A percentile compares a stretch with the other conserved stretches of the same genome.
Evolutionary conservation across 2,888 invertebrate species (phyloP).

Genomic region (Epinotia bilunana): DNA sequence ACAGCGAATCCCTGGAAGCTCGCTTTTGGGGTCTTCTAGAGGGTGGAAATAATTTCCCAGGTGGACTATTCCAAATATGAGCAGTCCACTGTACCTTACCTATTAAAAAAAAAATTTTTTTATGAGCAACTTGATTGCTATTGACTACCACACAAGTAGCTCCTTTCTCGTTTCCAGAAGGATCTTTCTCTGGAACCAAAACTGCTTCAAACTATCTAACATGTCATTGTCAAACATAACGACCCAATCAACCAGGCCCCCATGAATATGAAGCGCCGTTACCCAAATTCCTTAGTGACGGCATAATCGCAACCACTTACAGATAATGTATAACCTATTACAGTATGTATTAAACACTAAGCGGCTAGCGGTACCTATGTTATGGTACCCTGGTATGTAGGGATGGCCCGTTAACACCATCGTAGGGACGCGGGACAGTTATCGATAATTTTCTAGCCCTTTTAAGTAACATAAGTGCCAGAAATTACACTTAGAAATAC

Average conservation of each 20-base stretch:
- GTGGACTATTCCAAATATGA: too few relatives aligned
- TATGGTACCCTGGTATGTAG: constrained; percentile 69
- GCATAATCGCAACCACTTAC: constrained; percentile 66
- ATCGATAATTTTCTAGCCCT: constrained; percentile 46
- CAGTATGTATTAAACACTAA: constrained; percentile 63
- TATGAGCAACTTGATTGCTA: too few relatives aligned
- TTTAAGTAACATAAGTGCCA: not conserved
- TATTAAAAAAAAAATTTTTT: too few relatives aligned
- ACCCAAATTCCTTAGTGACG: constrained; percentile 64
- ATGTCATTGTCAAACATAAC: constrained; percentile 30
- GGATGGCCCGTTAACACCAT: constrained; percentile 72
- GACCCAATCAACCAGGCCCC: constrained; percentile 30
- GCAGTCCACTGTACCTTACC: too few relatives aligned
- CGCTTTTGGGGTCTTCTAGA: too few relatives aligned
- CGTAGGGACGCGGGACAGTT: constrained; percentile 58
- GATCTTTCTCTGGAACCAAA: not conserved
- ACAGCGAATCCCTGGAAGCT: too few relatives aligned
- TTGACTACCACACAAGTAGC: not conserved
- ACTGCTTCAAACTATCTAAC: constrained; percentile 5
- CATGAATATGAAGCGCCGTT: constrained; percentile 59
- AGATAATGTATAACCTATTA: constrained; percentile 67
- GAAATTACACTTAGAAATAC: not conserved
- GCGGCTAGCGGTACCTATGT: constrained; percentile 81
- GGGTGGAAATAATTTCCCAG: too few relatives aligned
- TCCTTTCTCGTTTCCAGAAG: constrained; percentile 4